phyloP scores from a whole-genome alignment of 1,140 invertebrate species.

The Drosophila sulfurigaster region DNA sequence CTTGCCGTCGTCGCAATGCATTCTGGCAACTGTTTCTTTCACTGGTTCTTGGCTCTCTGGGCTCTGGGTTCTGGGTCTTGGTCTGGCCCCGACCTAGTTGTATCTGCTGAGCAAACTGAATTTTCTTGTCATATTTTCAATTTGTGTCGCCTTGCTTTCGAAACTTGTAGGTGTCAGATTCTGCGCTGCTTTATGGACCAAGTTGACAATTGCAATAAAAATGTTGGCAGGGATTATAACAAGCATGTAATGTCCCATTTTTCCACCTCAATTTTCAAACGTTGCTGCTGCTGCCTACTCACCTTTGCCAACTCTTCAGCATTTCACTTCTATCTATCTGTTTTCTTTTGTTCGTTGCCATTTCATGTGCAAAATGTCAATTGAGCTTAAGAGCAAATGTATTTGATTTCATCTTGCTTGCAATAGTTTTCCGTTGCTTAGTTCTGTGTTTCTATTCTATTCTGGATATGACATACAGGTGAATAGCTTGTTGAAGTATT shows the following conservation, averaged over 20 bases:
- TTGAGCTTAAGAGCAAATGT: conserved; percentile 77
- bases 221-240: conserved; percentile 81
- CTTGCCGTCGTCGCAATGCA: not conserved
- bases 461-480: too few species aligned
- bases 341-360: conserved; percentile 48
- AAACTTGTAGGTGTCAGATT: conserved; percentile 76
- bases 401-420: conserved; percentile 64
- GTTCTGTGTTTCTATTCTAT: too few species aligned
- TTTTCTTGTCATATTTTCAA: conserved; percentile 83
- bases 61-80: too few species aligned
- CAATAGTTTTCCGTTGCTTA: too few species aligned
- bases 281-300: too few species aligned
- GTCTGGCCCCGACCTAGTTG: conserved; percentile 61
- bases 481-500: too few species aligned
- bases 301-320: conserved; percentile 18
- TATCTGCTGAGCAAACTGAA: conserved; percentile 59
- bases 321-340: conserved; percentile 62
- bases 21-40: not conserved
- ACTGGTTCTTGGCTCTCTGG: not conserved
- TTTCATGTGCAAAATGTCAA: conserved; percentile 77
- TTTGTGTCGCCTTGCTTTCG: conserved; percentile 67
- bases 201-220: conserved; percentile 82
- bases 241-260: conserved; percentile 74
- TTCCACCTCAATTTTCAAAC: not conserved
- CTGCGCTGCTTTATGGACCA: conserved; percentile 72